Base-by-base conservation (phyloP, 2,888 invertebrate genomes). In the Andrena hattorfiana region DNA sequence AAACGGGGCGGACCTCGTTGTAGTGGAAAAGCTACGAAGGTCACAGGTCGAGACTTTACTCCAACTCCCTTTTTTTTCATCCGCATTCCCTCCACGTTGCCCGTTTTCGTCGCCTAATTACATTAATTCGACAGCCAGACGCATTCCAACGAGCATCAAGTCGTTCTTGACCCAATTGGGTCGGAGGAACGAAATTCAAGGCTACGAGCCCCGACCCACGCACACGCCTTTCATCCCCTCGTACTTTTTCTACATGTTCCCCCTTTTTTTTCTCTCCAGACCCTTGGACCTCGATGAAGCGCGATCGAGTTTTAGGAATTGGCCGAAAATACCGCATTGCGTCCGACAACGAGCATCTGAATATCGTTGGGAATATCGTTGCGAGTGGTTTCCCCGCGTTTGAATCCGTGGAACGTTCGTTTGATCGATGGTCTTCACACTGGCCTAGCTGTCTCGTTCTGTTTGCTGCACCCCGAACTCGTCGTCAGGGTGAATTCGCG, bases 301-400 rank as follows among this genome's bases (percentile, higher is more conserved):
- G 48, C 59, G 68, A 73, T 54, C 59, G 23, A 64, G 28, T 26
- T n/a, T 5, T 13, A 7, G 26, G 67, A 67, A 26, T 68, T 48
- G 30, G 69, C 30, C 20, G 56, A 66, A 72, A 86, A 82, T 79
- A 35, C 87, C 76, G 82, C 86, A 86, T 62, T 87, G 87, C 85
- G 85, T 32, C 51, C 60, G 48, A 56, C 62, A 71, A 73, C 62
- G 67, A 63, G 35, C 49, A 64, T 81, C 54, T n/a, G 51, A 60
- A 51, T 71, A 70, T 77, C 77, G 60, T 63, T 60, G 42, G 10
- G 49, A 59, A 49, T 71, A 70, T 77, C 77, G 60, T 64, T 60
- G 49, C 49, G 77, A 54, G 54, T 63, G 32, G 23, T 76, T 56
- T 72, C 68, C 59, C 54, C 54, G 64, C 42, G 49, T 30, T 60